Evolutionary conservation across 2,113 vertebrate genomes (phyloP), one percentile per base, ranked within the genome.

Genomic region (Oncorhynchus kisutch): DNA sequence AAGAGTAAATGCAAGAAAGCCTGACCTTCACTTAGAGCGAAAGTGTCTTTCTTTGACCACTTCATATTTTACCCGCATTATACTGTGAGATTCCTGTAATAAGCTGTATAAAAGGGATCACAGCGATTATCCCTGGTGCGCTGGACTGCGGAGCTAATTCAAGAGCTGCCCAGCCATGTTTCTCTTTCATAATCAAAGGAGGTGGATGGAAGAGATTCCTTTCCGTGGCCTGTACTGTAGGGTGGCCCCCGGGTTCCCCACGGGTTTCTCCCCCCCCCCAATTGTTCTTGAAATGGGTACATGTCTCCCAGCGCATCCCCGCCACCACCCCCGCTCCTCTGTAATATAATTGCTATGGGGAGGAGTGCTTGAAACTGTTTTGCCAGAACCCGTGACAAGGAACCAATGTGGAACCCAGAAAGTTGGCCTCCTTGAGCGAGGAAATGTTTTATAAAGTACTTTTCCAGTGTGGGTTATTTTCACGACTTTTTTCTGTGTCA

Each of bases 31-130:
- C 84, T 87, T 70, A 78, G 76, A 82, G 80, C 66, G 59, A 84
- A 82, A 87, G 74, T 73, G 79, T 3, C 81, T 67, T 83, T 76
- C 78, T 81, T 68, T 18, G 49, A 74, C 78, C 74, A 86, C 87
- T 88, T 87, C 81, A 88, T 86, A 89, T 87, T 91, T 88, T 71
- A 79, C 87, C 85, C 6, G 6, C 34, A 34, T 82, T 89, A 87
- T 80, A 82, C 84, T 81, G 81, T 76, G 81, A 91, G 83, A 90
- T 85, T 87, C 87, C 84, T 88, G 87, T 91, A 92, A 93, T 92
- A 92, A 92, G 87, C 88, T 89, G 83, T 85, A 89, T 90, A 85
- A 92, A 91, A 91, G 88, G 88, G 85, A 92, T 93, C 84, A 90
- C 91, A 79, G 92, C 87, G 85, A 86, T 92, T 89, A 90, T 92